Base-by-base conservation (phyloP, 2,888 invertebrate genomes). In the Elmis aenea region DNA sequence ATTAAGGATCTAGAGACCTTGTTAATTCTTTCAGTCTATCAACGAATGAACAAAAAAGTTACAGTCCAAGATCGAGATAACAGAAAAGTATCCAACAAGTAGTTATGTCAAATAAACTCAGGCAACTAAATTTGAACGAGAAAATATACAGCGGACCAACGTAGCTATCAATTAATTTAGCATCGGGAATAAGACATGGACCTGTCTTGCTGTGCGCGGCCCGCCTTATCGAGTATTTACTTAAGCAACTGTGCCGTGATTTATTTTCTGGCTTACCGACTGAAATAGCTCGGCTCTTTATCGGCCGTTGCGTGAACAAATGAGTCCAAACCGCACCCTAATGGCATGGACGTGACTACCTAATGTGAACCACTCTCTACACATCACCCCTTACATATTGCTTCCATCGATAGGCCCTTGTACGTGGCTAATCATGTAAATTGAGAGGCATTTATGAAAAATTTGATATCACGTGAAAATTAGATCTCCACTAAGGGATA, bases 311-410 rank as follows among this genome's bases (percentile, higher is more conserved):
- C 54, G 54, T 56, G 55, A 55, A 56, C 55, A 57, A 55, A 55
- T 57, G 55, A 52, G 51, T 47, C 46, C 48, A 51, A 55, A 54
- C 54, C 57, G 52, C 55, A 46, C 54, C 55, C 57, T 57, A 57
- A 57, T 57, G 53, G 50, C 45, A 49, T 45, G 38, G 48, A 54
- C 54, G 55, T 57, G 55, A 55, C 57, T 57, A 55, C 55, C 56
- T 56, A 52, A 54, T 51, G 48, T 44, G 48, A 50, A 48, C 41
- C 45, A 36, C 35, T 45, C 38, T 36, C 35, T 39, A 46, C 48
- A 45, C 45, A 45, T 44, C 44, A 48, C 44, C 48, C 48, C 33
- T 42, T 44, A 38, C 40, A 24, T 40, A 47, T 40, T 44, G 29
- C 14, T 37, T 28, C 26, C 34, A 42, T 30, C 46, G 44, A 45